These are phyloP conservation scores for Tricholaema leucomelas DNA, from an alignment of 2,113 vertebrate species.

Conservation along the genomic window DNA sequence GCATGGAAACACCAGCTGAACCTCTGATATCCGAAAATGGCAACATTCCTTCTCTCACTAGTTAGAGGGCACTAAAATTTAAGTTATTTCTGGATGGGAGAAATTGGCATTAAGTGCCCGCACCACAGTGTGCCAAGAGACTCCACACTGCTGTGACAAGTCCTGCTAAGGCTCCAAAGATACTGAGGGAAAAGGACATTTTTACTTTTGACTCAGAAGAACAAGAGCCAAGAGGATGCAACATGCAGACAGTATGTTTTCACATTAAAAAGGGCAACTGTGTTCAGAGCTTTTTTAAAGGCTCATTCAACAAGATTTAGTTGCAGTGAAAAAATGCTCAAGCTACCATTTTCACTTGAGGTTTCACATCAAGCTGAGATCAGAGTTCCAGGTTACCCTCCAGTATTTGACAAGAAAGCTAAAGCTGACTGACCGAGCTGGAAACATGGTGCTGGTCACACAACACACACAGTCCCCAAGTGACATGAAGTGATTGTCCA, in stretches of 20 bases:
- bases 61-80: not conserved
- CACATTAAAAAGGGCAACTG: not conserved
- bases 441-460: not conserved
- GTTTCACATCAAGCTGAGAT: not conserved
- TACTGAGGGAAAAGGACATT: not conserved
- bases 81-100: not conserved
- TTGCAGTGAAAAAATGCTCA: not conserved
- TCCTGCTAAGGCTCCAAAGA: not conserved
- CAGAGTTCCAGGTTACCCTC: not conserved
- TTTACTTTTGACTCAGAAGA: not conserved
- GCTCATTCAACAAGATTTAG: not conserved
- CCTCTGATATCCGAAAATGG: not conserved
- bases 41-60: not conserved
- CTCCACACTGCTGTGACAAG: not conserved
- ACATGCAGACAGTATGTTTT: not conserved
- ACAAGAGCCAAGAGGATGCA: not conserved
- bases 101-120: not conserved
- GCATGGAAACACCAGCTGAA: not conserved
- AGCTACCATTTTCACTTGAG: not conserved
- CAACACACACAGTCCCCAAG: not conserved
- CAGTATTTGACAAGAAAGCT: not conserved
- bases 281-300: not conserved
- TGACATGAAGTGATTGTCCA: not conserved
- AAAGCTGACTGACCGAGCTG: not conserved
- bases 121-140: not conserved